Evolutionary conservation across 2,797 vertebrate genomes (phyloP).

Genomic region (Aplochiton taeniatus): DNA sequence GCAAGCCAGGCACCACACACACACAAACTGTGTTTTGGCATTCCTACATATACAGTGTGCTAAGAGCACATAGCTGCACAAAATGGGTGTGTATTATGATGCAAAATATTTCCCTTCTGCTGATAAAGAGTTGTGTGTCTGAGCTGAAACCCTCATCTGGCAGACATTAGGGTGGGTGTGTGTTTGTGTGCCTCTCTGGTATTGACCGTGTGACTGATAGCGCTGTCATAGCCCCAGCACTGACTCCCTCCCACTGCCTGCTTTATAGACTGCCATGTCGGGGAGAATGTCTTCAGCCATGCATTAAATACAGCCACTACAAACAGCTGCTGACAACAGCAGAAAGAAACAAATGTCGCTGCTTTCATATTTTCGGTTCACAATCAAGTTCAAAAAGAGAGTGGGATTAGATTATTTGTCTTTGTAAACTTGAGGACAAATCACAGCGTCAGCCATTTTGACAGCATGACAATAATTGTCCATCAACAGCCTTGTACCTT

Average conservation of each 20-base stretch:
- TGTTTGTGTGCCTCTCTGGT: constrained; percentile 1
- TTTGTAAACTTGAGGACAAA: background rate
- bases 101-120: too few species aligned
- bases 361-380: constrained; percentile 18
- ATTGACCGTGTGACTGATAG: constrained; percentile 24
- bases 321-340: constrained; percentile 46
- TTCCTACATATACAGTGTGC: too few species aligned
- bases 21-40: too few species aligned
- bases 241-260: constrained; percentile 11
- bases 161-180: too few species aligned
- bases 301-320: constrained; percentile 40
- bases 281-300: constrained; percentile 37
- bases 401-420: constrained; percentile 14
- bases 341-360: constrained; percentile 38
- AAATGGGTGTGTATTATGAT: too few species aligned
- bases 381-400: constrained; percentile 12
- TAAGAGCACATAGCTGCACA: too few species aligned
- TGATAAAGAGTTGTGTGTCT: too few species aligned
- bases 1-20: too few species aligned
- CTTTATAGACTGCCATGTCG: constrained; percentile 34
- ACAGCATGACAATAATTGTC: constrained; percentile 1
- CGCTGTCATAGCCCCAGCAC: constrained; percentile 11
- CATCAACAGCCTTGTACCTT: background rate
- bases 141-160: too few species aligned
- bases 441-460: constrained; percentile 6